These are phyloP conservation scores for Sinocyclocheilus rhinocerous DNA, from an alignment of 2,113 vertebrate genomes.

Conservation along the genomic window DNA sequence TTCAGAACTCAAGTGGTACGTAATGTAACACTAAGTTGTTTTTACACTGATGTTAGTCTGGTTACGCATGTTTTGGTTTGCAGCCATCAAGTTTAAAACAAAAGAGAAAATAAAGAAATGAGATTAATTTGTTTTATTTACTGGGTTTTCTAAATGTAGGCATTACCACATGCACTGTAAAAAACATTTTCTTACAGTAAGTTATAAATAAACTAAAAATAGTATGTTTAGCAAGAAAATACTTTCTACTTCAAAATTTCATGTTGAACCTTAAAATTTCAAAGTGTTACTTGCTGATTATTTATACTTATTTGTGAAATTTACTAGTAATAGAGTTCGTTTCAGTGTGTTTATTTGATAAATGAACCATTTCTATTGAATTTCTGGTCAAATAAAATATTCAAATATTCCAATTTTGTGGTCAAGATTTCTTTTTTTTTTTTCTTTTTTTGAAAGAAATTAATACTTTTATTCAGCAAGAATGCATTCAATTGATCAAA, in stretches of 20 bases:
- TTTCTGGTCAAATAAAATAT: too few species aligned
- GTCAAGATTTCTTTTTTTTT: too few species aligned
- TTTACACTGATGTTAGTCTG: background rate
- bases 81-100: background rate
- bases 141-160: background rate
- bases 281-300: background rate
- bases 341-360: too few species aligned
- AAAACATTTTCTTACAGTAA: background rate
- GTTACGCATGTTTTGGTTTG: background rate
- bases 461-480: too few species aligned
- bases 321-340: background rate
- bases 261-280: too few species aligned
- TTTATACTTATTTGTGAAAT: background rate
- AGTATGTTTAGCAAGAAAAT: too few species aligned
- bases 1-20: background rate
- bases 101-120: background rate
- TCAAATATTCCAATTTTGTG: too few species aligned
- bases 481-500: background rate
- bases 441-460: too few species aligned
- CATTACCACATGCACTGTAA: background rate
- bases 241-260: too few species aligned
- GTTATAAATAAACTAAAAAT: too few species aligned
- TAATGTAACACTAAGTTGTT: background rate
- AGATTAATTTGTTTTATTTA: background rate
- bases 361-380: too few species aligned